Conservation (phyloP, 1,140 invertebrate species). For the Nylanderia fulva region DNA sequence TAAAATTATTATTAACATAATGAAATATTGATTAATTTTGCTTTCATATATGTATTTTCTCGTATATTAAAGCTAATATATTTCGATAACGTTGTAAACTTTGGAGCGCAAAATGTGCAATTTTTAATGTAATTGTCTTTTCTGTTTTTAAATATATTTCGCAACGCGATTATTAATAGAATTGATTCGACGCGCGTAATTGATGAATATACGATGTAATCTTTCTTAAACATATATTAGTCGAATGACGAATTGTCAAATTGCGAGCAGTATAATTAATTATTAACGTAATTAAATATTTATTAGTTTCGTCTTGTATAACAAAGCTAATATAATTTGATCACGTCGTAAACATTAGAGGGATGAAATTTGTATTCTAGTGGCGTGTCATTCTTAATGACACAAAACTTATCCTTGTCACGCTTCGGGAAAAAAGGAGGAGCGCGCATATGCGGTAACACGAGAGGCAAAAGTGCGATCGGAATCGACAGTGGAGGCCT, state of each 20-base stretch:
- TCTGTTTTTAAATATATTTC: not conserved
- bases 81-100: not conserved
- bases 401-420: constrained; percentile 14
- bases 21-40: not conserved
- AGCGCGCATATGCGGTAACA: not conserved
- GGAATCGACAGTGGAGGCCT: not conserved
- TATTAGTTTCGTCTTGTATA: not conserved
- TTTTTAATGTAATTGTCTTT: not conserved
- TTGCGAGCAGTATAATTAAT: not conserved
- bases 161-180: not conserved
- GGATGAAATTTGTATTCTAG: not conserved
- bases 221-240: not conserved
- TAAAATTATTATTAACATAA: not conserved
- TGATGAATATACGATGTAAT: not conserved
- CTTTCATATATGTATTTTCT: not conserved
- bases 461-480: constrained; percentile 20
- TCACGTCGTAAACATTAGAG: not conserved
- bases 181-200: not conserved
- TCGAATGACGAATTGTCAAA: not conserved
- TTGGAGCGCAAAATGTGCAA: not conserved
- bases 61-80: not conserved
- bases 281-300: not conserved
- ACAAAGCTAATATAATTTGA: not conserved
- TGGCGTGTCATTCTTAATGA: not conserved
- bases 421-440: not conserved